Conservation (phyloP, 2,888 invertebrate genomes). For the Ariolimax columbianus region DNA sequence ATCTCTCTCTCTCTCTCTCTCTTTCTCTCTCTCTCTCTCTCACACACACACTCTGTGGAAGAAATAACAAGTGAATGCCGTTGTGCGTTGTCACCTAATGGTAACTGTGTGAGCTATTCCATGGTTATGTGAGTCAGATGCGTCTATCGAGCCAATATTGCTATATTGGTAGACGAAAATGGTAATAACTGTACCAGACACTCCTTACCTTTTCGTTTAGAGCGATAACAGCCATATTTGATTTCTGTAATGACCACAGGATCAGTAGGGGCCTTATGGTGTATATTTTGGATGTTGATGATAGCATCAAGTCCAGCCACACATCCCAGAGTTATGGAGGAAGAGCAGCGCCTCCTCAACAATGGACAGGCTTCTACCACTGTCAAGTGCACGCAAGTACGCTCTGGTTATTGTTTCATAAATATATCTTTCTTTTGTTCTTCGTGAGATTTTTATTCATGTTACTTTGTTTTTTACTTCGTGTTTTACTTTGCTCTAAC, state of each 20-base stretch:
- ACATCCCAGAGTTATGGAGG: conserved; percentile 20
- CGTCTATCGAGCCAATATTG: not conserved
- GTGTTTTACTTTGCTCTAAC: no score
- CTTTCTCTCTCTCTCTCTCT: no score
- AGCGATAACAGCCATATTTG: not conserved
- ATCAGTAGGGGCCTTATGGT: conserved; percentile 27
- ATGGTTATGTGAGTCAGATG: no score
- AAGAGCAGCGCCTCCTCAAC: not conserved
- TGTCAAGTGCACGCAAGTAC: conserved; percentile 1
- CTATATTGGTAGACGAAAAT: not conserved
- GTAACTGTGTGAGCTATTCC: no score
- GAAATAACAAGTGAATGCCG: no score
- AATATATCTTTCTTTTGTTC: no score
- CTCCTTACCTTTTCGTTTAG: not conserved
- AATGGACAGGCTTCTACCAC: not conserved
- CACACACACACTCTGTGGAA: no score
- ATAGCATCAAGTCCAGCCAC: conserved; percentile 31
- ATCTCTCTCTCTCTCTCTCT: no score
- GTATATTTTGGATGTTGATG: conserved; percentile 16
- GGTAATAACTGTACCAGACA: not conserved
- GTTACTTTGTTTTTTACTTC: no score
- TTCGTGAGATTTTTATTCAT: no score
- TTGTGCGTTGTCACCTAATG: no score
- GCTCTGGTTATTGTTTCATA: not conserved
- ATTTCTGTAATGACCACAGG: not conserved